Percentiles rank a stretch among this genome's conserved stretches.
Evolutionary conservation across 2,797 vertebrate genomes (phyloP).

Genomic region (Masticophis lateralis): DNA sequence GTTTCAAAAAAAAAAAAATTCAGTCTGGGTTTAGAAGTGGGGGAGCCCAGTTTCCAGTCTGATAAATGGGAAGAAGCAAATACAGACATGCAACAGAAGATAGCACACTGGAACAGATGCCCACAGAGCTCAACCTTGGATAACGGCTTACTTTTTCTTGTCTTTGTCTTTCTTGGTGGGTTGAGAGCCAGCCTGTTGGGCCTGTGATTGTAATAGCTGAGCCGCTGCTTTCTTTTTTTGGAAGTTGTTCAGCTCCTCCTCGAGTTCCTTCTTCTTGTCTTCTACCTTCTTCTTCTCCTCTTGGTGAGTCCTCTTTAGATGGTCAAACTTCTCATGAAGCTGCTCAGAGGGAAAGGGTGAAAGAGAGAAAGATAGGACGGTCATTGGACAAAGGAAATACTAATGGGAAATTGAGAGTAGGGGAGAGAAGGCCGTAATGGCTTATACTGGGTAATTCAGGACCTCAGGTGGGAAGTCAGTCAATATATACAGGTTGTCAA

Average conservation of each 20-base stretch:
- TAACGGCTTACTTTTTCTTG: constrained; percentile 83
- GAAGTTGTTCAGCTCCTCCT: constrained; percentile 79
- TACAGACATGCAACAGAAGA: constrained; percentile 68
- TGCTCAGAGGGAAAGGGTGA: constrained; percentile 29
- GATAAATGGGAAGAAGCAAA: constrained; percentile 65
- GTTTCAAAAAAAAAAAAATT: constrained; percentile 41
- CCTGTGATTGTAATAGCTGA: constrained; percentile 78
- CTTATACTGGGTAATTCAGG: not conserved
- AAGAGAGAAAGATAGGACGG: rapidly evolving
- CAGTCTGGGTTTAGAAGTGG: constrained; percentile 46
- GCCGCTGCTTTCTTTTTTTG: constrained; percentile 81
- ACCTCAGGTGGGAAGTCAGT: not conserved
- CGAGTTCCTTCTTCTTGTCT: constrained; percentile 81
- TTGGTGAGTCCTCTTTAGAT: constrained; percentile 79
- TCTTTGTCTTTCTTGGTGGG: constrained; percentile 85
- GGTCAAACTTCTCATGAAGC: constrained; percentile 82
- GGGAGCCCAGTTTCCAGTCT: constrained; percentile 71
- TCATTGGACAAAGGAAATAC: not conserved
- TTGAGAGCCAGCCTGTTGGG: constrained; percentile 78
- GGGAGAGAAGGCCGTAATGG: too few relatives aligned
- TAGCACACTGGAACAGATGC: constrained; percentile 45
- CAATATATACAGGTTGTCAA: not conserved
- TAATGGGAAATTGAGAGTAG: not conserved
- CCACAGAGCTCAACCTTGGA: constrained; percentile 42
- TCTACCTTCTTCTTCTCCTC: constrained; percentile 83